Base-by-base conservation (phyloP, 2,113 vertebrate genomes). In the Sorex araneus region DNA sequence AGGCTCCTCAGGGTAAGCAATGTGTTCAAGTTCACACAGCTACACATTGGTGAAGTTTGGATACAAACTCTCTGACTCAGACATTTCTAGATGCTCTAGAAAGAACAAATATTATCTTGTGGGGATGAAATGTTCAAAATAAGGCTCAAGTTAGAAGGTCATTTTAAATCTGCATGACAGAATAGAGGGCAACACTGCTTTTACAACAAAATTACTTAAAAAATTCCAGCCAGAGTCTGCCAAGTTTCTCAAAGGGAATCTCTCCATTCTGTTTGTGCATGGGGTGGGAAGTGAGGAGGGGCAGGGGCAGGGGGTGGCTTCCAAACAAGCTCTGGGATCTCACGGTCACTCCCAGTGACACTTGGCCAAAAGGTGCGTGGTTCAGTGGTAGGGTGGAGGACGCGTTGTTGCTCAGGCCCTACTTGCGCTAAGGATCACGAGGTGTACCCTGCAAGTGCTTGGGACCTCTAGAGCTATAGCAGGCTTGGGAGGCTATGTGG, bases 1-100 rank as follows among this genome's bases (percentile, higher is more conserved):
- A 90, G 57, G 87, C 36, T 75, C 27, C 28, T 93, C 77, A 78
- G 57, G 54, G 63, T 89, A 71, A 93, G n/a, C 30, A 74, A 75
- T 12, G 63, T 63, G 32, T 73, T 30, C 47, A 92, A 63, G n/a
- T 45, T 83, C 66, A 90, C 43, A 82, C 0, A 87, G 86, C 8
- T 93, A 92, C 74, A 60, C 66, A 86, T 77, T 34, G 66, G 34
- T 70, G 34, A 71, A 81, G 75, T 3, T 86, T 64, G 81, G 36
- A 64, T 32, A 63, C 36, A 93, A 80, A 84, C 60, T 76, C 4
- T 57, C 45, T 83, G 74, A 79, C 21, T 32, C 40, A 34, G 34
- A 92, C 81, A 79, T 86, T 82, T 93, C 47, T 57, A 92, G 70
- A 76, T 82, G 63, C 9, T 89, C 43, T 89, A 50, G 47, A 91